Conservation (phyloP, 23 tunicate species). For the Clavelina lepadiformis region DNA sequence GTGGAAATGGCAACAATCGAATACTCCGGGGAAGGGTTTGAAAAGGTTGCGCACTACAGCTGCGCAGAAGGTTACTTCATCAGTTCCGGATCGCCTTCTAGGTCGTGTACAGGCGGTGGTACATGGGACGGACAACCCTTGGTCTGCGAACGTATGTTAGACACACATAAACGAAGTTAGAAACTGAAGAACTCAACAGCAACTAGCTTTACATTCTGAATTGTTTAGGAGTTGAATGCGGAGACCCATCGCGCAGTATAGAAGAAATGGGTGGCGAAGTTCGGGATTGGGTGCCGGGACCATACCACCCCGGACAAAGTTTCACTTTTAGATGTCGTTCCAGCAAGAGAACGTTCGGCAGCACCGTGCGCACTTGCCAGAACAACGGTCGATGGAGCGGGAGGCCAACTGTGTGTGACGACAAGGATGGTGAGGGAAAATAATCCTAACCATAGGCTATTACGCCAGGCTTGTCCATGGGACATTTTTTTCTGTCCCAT, state of each 20-base stretch:
- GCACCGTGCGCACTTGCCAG: constrained; percentile 22
- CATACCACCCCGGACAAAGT: constrained; percentile 19
- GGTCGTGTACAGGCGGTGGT: constrained; percentile 55
- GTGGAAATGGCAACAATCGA: constrained; percentile 27
- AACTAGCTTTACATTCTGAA: no score
- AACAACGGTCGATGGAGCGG: constrained; percentile 58
- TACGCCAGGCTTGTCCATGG: no score
- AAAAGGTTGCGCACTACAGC: constrained; percentile 43
- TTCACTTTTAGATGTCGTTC: constrained; percentile 33
- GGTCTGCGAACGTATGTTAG: no score
- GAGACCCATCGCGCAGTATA: constrained; percentile 24
- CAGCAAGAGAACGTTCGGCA: constrained; percentile 24
- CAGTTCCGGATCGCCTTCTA: constrained; percentile 10
- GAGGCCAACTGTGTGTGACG: constrained; percentile 34
- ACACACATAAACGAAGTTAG: no score
- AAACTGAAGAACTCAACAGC: no score
- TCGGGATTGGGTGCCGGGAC: constrained; percentile 9
- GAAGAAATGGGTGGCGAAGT: constrained; percentile 28
- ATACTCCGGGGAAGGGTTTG: constrained; percentile 43
- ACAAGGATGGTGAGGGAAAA: no score
- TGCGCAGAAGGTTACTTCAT: constrained; percentile 50
- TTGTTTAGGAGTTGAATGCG: constrained; percentile 57
- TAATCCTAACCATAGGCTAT: no score
- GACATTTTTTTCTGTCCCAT: no score
- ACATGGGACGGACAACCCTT: constrained; percentile 45